Base-by-base conservation (phyloP, 2,888 invertebrate genomes). In the Apotomis capreana region DNA sequence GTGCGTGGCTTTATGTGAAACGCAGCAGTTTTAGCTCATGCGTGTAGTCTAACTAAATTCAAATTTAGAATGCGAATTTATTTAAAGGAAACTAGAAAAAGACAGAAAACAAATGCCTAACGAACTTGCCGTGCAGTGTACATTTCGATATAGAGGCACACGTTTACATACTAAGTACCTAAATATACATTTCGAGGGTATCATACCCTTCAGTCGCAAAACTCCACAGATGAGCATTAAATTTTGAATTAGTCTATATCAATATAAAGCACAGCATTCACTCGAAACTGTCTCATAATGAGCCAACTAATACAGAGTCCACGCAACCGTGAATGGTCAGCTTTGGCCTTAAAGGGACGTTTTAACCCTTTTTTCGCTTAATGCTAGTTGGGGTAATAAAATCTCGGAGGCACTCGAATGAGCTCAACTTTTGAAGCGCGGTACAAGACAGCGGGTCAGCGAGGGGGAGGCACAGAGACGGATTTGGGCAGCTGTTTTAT, bases 401-500 rank as follows among this genome's bases (percentile, higher is more conserved):
- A 92, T 93, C 93, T 93, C 92, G 82, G 90, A 89, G 83, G 90
- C 89, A 90, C 93, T 93, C 92, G 89, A 92, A 92, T 90, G 92
- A 91, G 91, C 91, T 90, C 90, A 93, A 93, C 92, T 93, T 92
- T 92, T 91, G 90, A 91, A 91, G 91, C 92, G 91, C 87, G 88
- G 90, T 87, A 88, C 88, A 92, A 92, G 92, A 91, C 92, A 90
- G 87, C 89, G 88, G 92, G 91, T 91, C 92, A 92, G 91, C 80
- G 83, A 80, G 88, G 89, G 87, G 92, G 91, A 89, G 89, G 90
- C 84, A 70, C 92, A 91, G 92, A 84, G 79, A 75, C 83, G 91
- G 60, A 89, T 76, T 85, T 54, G 70, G 81, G 70, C 40, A 44
- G 10, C 13, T 9, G 6, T 13, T 9, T n/a, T 12, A 37, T n/a